Evolutionary conservation across 2,888 invertebrate genomes (phyloP).

Genomic region (Drosophila robusta): DNA sequence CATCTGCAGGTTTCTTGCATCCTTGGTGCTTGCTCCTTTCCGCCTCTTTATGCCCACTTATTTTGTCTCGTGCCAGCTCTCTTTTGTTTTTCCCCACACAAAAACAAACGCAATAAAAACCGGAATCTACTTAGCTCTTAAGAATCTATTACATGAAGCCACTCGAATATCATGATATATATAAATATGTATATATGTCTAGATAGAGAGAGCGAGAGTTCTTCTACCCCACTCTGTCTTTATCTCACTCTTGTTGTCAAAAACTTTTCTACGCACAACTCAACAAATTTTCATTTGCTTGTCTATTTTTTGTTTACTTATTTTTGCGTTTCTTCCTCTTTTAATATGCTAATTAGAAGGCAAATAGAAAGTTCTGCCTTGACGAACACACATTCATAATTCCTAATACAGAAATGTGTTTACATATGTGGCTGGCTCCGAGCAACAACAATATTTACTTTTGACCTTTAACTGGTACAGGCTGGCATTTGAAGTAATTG

Average conservation of each 20-base stretch:
- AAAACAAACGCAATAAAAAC: constrained; percentile 64
- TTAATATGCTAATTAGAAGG: constrained; percentile 55
- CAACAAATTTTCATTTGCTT: constrained; percentile 36
- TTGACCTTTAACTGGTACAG: constrained; percentile 1
- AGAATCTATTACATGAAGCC: constrained; percentile 61
- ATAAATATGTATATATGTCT: constrained; percentile 7
- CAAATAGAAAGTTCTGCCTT: constrained; percentile 35
- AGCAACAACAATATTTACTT: constrained; percentile 5
- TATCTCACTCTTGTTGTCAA: constrained; percentile 11
- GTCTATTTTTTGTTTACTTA: not conserved
- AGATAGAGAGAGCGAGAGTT: not conserved
- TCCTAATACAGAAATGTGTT: constrained; percentile 7
- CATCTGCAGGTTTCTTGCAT: constrained; percentile 15
- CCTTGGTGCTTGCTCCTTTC: not conserved
- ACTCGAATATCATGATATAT: constrained; percentile 42
- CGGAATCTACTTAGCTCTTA: constrained; percentile 63
- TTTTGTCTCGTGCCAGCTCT: constrained; percentile 16
- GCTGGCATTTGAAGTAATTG: not conserved
- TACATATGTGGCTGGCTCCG: constrained; percentile 16
- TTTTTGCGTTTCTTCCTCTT: constrained; percentile 17
- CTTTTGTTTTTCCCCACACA: constrained; percentile 46
- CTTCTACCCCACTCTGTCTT: no score
- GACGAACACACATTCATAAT: constrained; percentile 7
- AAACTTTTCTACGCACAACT: constrained; percentile 27
- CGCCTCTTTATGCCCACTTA: no score